phyloP scores from a whole-genome alignment of 2,888 invertebrate genomes.

The Mythimna lalbum region DNA sequence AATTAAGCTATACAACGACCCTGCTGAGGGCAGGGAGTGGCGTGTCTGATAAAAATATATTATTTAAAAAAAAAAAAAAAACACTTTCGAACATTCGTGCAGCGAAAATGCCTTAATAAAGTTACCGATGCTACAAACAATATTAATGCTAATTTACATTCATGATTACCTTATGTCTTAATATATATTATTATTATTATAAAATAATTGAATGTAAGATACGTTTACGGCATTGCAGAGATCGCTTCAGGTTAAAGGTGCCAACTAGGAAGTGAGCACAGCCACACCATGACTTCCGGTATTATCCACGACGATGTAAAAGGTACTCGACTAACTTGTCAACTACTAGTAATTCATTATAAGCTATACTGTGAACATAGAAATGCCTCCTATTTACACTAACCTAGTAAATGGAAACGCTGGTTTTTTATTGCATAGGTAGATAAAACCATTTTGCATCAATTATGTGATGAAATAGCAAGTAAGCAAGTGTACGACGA shows the following conservation, averaged over 20 bases:
- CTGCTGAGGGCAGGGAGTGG: no score
- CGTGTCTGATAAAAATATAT: no score
- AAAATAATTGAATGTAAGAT: constrained; percentile 36
- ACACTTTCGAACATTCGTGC: no score
- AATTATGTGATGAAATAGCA: constrained; percentile 36
- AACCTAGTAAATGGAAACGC: constrained; percentile 25
- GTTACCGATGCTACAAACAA: not conserved
- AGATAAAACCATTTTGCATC: constrained; percentile 36
- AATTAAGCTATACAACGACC: no score
- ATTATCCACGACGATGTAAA: constrained; percentile 70
- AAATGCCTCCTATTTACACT: constrained; percentile 28
- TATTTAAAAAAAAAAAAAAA: no score
- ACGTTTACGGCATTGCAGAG: constrained; percentile 50
- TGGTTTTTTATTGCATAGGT: constrained; percentile 35
- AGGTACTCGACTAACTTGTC: constrained; percentile 58
- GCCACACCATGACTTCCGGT: constrained; percentile 68
- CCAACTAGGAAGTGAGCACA: constrained; percentile 72
- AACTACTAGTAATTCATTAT: constrained; percentile 52
- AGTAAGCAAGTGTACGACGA: constrained; percentile 8
- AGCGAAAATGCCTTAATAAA: no score
- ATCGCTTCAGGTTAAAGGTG: constrained; percentile 69
- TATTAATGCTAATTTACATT: constrained; percentile 9
- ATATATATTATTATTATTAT: constrained; percentile 21
- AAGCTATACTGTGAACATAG: constrained; percentile 24
- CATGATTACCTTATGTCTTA: constrained; percentile 11